phyloP scores from a whole-genome alignment of 2,113 vertebrate species.

The Montifringilla adamsi region DNA sequence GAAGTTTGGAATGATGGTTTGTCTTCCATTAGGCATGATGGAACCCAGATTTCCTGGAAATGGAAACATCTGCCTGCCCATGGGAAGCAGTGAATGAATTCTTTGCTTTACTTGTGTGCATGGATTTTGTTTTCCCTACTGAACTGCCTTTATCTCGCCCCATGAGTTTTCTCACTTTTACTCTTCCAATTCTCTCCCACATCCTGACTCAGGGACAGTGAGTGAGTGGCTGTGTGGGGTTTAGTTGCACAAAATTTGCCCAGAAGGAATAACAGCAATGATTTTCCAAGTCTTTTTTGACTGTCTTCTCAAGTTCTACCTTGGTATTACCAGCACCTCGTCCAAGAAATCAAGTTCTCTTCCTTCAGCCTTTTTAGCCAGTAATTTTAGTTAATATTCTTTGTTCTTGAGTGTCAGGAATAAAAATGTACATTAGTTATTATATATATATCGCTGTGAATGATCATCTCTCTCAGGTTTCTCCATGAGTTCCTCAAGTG shows the following conservation, averaged over 20 bases:
- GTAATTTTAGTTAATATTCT: neutral
- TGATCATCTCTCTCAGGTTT: neutral
- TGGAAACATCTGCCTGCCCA: neutral
- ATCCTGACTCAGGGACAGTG: neutral
- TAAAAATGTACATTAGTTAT: neutral
- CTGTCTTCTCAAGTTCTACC: neutral
- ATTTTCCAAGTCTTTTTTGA: slow-evolving; percentile 28
- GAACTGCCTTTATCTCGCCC: neutral
- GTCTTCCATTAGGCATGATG: neutral
- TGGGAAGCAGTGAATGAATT: neutral
- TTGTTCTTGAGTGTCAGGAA: neutral
- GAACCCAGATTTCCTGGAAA: neutral
- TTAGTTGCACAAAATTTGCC: neutral
- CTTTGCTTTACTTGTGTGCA: neutral
- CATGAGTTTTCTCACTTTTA: neutral
- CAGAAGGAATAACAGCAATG: slow-evolving; percentile 29
- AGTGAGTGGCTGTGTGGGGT: neutral
- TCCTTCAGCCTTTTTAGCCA: neutral
- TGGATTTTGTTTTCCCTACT: neutral
- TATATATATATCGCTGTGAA: neutral
- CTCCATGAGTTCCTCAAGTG: neutral
- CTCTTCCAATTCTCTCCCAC: neutral
- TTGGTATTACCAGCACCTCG: neutral
- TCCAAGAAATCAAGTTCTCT: neutral
- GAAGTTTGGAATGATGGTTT: neutral